A percentile compares a stretch with the other conserved stretches of the same genome.
Evolutionary conservation across 2,113 vertebrate species (phyloP).

Genomic region (Urocynchramus pylzowi): DNA sequence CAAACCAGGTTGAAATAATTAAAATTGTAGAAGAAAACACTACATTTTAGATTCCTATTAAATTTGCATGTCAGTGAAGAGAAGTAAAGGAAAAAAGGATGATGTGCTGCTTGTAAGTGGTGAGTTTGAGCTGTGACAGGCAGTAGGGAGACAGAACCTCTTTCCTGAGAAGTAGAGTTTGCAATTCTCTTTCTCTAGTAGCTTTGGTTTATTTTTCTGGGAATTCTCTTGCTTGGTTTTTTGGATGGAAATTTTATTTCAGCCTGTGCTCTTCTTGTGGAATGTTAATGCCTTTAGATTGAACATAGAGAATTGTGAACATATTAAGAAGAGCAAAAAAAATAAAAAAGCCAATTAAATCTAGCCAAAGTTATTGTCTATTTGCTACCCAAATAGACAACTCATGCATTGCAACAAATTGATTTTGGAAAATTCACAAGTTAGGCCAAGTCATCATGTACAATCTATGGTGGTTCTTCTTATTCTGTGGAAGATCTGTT

Average conservation of each 20-base stretch:
- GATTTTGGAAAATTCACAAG: background rate
- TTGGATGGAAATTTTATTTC: background rate
- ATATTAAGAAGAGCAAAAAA: background rate
- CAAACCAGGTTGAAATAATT: background rate
- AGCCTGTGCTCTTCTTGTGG: fast-evolving
- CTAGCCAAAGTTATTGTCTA: too few relatives aligned
- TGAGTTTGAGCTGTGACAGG: background rate
- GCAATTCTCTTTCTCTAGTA: background rate
- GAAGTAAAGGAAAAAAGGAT: too few relatives aligned
- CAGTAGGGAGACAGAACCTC: background rate
- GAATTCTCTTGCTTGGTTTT: background rate
- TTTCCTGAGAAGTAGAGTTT: background rate
- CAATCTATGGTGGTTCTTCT: background rate
- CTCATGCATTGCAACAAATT: background rate
- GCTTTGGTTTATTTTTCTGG: background rate
- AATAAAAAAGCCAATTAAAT: background rate
- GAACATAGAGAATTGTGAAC: background rate
- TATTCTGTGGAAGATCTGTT: background rate
- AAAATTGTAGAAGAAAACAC: background rate
- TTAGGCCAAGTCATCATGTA: too few relatives aligned
- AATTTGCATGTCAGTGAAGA: background rate
- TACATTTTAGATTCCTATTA: background rate
- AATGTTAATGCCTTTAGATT: background rate
- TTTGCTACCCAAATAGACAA: too few relatives aligned
- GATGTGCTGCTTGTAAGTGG: background rate